phyloP scores from a whole-genome alignment of 2,888 invertebrate species.

The Sisyra terminalis region DNA sequence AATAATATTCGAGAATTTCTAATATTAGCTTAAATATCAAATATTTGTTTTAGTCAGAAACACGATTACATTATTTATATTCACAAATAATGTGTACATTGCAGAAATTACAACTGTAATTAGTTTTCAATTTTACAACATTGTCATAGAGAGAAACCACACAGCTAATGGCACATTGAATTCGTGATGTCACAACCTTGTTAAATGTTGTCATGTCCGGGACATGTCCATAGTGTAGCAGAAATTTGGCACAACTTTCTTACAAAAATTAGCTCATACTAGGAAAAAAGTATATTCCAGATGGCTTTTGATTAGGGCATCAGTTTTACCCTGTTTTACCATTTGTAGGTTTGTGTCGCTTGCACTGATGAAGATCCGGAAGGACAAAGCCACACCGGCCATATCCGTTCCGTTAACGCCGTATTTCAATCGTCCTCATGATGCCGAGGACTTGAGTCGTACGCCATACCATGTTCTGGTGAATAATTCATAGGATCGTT shows the following conservation, averaged over 20 bases:
- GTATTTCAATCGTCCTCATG: slow-evolving; percentile 65
- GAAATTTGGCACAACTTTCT: slow-evolving; percentile 3
- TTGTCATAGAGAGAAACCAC: slow-evolving; percentile 1
- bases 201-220: neutral
- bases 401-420: slow-evolving; percentile 29
- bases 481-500: slow-evolving; percentile 48
- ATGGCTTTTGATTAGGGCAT: neutral
- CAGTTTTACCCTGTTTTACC: neutral
- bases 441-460: slow-evolving; percentile 49
- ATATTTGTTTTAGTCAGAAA: too few relatives aligned
- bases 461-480: slow-evolving; percentile 40
- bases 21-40: too few relatives aligned
- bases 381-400: slow-evolving; percentile 1
- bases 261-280: neutral
- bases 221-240: too few relatives aligned
- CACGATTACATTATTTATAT: too few relatives aligned
- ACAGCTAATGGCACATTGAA: slow-evolving; percentile 6
- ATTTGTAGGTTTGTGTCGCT: neutral
- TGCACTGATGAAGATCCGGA: neutral
- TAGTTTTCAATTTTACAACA: too few relatives aligned
- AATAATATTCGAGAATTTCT: too few relatives aligned
- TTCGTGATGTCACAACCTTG: slow-evolving; percentile 6
- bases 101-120: too few relatives aligned
- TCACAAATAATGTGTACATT: too few relatives aligned
- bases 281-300: too few relatives aligned